Conservation (phyloP, 2,113 vertebrate species). For the Condylura cristata region DNA sequence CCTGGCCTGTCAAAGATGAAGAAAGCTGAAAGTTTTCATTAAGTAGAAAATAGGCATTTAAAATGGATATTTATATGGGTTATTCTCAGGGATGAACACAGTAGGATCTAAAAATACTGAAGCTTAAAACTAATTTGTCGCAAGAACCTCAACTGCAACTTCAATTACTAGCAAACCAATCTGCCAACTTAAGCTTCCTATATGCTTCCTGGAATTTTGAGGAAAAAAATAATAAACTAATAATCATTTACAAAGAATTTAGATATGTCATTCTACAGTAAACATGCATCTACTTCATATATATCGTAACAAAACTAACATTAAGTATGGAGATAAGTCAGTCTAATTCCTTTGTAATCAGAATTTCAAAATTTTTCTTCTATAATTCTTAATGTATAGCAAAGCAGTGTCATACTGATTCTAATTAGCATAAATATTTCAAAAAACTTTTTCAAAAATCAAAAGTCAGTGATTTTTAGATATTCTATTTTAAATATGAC, state of each 20-base stretch:
- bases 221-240: slow-evolving; percentile 24
- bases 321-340: background rate
- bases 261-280: background rate
- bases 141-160: slow-evolving; percentile 48
- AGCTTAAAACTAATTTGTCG: slow-evolving; percentile 75
- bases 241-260: slow-evolving; percentile 3
- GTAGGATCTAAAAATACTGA: slow-evolving; percentile 72
- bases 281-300: background rate
- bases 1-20: slow-evolving; percentile 75
- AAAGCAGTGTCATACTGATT: background rate
- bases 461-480: background rate
- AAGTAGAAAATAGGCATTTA: slow-evolving; percentile 72
- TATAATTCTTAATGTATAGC: background rate
- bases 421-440: background rate
- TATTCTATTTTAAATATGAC: background rate
- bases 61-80: slow-evolving; percentile 61
- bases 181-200: slow-evolving; percentile 45
- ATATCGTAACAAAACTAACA: background rate
- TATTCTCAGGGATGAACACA: slow-evolving; percentile 76
- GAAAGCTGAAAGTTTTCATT: slow-evolving; percentile 70
- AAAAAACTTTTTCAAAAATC: background rate
- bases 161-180: slow-evolving; percentile 68
- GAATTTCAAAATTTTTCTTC: background rate
- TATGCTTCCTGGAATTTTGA: background rate
- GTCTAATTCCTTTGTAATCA: background rate